Conservation (phyloP, 2,113 vertebrate genomes). For the Stomatorhinus ivindoensis region DNA sequence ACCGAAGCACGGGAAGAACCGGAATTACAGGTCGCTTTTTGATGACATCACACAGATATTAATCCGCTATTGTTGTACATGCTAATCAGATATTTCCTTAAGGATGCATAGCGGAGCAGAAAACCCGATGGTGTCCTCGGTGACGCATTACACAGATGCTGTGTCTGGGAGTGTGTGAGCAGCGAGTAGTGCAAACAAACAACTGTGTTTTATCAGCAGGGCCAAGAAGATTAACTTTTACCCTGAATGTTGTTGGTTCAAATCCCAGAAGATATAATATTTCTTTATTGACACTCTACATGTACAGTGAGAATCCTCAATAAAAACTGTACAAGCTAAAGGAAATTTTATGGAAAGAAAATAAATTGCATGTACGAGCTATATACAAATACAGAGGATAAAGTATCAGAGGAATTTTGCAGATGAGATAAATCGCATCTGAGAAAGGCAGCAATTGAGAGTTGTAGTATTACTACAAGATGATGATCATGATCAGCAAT, state of each 20-base stretch:
- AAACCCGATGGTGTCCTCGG: constrained; percentile 37
- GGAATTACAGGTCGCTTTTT: constrained; percentile 23
- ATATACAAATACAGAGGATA: neutral
- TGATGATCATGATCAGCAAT: neutral
- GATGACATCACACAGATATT: constrained; percentile 17
- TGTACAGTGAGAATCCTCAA: constrained; percentile 7
- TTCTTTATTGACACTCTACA: neutral
- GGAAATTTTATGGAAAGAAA: neutral
- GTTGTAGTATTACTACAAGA: neutral
- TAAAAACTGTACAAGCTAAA: constrained; percentile 38
- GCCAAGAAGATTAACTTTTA: neutral
- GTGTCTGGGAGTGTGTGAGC: constrained; percentile 6
- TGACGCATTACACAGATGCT: constrained; percentile 50
- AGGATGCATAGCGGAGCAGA: constrained; percentile 30
- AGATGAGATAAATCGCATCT: neutral
- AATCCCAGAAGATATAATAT: neutral
- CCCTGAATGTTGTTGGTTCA: neutral
- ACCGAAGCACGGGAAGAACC: neutral
- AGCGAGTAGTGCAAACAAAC: constrained; percentile 44
- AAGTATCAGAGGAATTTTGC: neutral
- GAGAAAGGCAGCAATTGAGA: neutral
- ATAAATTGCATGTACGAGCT: neutral
- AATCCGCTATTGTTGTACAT: neutral
- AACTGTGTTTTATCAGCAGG: neutral
- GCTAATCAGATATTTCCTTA: neutral